phyloP scores from a whole-genome alignment of 2,113 vertebrate genomes.

The Ascaphus truei region DNA sequence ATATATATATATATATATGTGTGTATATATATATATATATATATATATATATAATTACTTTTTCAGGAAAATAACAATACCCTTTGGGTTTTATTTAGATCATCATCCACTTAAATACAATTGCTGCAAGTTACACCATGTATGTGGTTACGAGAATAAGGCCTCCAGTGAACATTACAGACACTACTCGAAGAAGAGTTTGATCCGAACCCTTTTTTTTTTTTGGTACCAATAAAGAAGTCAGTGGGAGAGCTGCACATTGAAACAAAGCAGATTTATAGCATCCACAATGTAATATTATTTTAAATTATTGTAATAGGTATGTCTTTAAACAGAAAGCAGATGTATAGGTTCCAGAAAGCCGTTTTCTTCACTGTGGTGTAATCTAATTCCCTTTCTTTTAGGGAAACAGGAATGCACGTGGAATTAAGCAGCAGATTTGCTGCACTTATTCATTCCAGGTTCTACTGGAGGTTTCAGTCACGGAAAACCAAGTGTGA shows the following conservation, averaged over 20 bases:
- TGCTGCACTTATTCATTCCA: too few relatives aligned
- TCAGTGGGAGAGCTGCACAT: not conserved
- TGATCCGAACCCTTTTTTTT: not conserved
- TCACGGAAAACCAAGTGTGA: too few relatives aligned
- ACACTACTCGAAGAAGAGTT: too few relatives aligned
- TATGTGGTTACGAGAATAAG: not conserved
- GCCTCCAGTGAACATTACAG: not conserved
- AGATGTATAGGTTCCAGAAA: not conserved
- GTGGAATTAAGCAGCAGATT: not conserved
- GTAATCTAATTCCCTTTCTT: conserved; percentile 12
- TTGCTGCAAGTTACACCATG: too few relatives aligned
- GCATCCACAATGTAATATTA: conserved; percentile 25
- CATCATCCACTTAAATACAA: too few relatives aligned
- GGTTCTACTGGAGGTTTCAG: too few relatives aligned
- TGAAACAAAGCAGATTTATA: conserved; percentile 30
- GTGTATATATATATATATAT: too few relatives aligned
- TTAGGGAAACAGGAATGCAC: not conserved
- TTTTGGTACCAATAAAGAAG: not conserved
- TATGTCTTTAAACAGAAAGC: conserved; percentile 22
- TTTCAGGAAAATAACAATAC: too few relatives aligned
- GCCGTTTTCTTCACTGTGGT: not conserved
- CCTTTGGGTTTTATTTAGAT: too few relatives aligned
- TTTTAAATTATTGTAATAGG: conserved; percentile 29
- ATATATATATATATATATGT: too few relatives aligned
- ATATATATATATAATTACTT: too few relatives aligned